phyloP scores from a whole-genome alignment of 2,888 invertebrate species.

The Dryocosmus kuriphilus region DNA sequence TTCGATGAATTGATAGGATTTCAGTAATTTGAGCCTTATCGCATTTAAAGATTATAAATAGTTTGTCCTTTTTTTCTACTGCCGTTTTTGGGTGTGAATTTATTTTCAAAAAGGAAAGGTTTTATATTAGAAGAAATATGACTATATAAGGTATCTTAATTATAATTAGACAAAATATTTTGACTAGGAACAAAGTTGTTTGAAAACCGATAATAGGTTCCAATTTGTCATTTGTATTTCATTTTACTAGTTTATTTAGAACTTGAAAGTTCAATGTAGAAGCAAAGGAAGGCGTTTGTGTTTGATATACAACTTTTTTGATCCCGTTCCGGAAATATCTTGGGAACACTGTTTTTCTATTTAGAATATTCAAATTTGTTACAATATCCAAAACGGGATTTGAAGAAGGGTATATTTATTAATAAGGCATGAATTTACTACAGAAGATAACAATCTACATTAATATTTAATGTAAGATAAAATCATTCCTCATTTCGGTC shows the following conservation, averaged over 20 bases:
- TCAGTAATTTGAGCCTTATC: background rate
- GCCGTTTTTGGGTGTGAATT: background rate
- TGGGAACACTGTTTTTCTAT: background rate
- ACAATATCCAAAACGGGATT: background rate
- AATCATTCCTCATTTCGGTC: slow-evolving; percentile 19
- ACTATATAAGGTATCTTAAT: background rate
- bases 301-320: background rate
- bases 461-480: slow-evolving; percentile 32
- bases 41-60: background rate
- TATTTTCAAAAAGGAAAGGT: background rate
- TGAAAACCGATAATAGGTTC: background rate
- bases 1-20: background rate
- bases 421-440: background rate
- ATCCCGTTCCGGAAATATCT: background rate
- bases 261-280: background rate
- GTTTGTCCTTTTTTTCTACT: background rate
- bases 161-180: background rate
- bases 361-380: slow-evolving; percentile 27
- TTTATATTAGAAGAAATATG: background rate
- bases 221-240: background rate
- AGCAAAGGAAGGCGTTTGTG: background rate
- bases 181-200: background rate
- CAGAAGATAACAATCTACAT: slow-evolving; percentile 5
- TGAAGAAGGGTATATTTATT: slow-evolving; percentile 4
- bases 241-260: background rate